A percentile compares a stretch with the other conserved stretches of the same genome.
These are phyloP conservation scores for Hippocampus kuda DNA, from an alignment of 2,797 vertebrate genomes.

Conservation along the genomic window DNA sequence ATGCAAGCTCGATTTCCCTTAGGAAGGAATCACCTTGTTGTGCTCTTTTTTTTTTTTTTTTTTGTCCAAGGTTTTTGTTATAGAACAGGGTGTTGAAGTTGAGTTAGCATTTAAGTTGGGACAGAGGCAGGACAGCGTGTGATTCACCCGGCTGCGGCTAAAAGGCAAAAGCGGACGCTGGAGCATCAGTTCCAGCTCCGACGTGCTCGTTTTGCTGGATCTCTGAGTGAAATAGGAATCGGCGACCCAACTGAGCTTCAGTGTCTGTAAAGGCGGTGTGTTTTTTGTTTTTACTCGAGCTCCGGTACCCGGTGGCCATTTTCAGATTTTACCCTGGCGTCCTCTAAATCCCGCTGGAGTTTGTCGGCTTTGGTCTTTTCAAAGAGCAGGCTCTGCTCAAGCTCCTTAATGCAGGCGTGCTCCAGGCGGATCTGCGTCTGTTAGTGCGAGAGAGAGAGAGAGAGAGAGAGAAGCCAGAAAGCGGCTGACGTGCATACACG, in stretches of 20 bases:
- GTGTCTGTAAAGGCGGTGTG: neutral
- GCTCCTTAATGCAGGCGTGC: slow-evolving; percentile 99
- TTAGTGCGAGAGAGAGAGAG: slow-evolving; percentile 95
- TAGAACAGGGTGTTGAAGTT: neutral
- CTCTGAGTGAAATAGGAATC: neutral
- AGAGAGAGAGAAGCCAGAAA: slow-evolving; percentile 31
- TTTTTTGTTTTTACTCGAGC: neutral
- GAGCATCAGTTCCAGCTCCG: neutral
- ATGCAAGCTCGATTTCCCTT: neutral
- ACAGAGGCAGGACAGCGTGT: neutral
- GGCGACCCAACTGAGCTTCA: neutral
- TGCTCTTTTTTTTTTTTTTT: too few relatives aligned
- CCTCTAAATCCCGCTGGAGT: slow-evolving; percentile 99
- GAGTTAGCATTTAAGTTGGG: neutral
- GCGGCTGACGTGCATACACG: slow-evolving; percentile 12
- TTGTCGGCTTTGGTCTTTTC: slow-evolving; percentile 99
- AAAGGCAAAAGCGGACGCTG: neutral
- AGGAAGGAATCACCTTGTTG: too few relatives aligned
- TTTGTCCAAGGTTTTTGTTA: too few relatives aligned
- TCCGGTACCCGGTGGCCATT: slow-evolving; percentile 27
- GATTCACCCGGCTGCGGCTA: neutral
- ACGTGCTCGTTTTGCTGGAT: neutral
- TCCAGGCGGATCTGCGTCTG: slow-evolving; percentile 99
- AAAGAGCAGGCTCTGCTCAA: slow-evolving; percentile 99
- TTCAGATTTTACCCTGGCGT: slow-evolving; percentile 84